Percentiles rank a stretch among this genome's conserved stretches.
These are phyloP conservation scores for Phrynocephalus forsythii DNA, from an alignment of 2,797 vertebrate genomes.

Conservation along the genomic window DNA sequence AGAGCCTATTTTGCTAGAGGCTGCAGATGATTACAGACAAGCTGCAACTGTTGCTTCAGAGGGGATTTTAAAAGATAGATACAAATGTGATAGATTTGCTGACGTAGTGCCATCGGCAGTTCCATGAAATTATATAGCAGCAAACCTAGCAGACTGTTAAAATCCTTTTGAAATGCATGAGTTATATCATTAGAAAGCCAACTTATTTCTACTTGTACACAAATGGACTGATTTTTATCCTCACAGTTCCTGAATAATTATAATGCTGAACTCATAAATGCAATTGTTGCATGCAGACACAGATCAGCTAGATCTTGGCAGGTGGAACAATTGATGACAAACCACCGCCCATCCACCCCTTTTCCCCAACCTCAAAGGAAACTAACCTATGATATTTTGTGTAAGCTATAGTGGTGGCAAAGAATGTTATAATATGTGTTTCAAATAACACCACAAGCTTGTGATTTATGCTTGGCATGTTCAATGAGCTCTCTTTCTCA, in stretches of 20 bases:
- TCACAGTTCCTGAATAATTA: conserved; percentile 48
- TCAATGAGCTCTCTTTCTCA: conserved; percentile 52
- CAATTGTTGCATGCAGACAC: rapidly evolving
- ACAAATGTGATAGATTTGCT: background rate
- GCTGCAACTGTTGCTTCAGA: background rate
- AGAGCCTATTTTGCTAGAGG: background rate
- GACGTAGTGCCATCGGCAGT: background rate
- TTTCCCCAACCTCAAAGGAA: conserved; percentile 12
- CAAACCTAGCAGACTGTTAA: conserved; percentile 39
- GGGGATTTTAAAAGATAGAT: background rate
- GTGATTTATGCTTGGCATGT: conserved; percentile 53
- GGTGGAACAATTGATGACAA: conserved; percentile 17
- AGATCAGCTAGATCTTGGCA: conserved; percentile 11
- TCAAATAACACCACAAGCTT: conserved; percentile 47
- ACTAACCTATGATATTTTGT: conserved; percentile 44
- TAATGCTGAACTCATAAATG: conserved; percentile 43
- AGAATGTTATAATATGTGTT: conserved; percentile 29
- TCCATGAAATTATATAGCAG: conserved; percentile 22
- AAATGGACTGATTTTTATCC: conserved; percentile 56
- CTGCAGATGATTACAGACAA: background rate
- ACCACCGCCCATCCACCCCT: too few relatives aligned
- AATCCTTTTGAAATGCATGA: conserved; percentile 49
- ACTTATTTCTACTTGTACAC: conserved; percentile 33
- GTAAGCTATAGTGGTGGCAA: background rate
- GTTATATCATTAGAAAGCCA: conserved; percentile 45